Conservation (phyloP, 2,888 invertebrate species). For the Drosophila lutescens region DNA sequence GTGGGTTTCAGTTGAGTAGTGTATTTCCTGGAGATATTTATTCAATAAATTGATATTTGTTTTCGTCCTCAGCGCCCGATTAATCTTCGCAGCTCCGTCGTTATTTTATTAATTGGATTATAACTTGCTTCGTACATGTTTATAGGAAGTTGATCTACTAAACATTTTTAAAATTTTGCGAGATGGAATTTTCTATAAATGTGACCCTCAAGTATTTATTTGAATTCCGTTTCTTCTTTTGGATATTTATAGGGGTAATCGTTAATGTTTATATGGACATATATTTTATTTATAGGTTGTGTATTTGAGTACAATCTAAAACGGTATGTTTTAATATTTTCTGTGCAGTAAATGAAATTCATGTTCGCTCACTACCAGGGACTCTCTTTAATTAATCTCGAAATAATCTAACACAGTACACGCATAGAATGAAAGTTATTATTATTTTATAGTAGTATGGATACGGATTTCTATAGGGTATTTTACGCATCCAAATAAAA, state of each 20-base stretch:
- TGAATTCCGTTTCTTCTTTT: slow-evolving; percentile 23
- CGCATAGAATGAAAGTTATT: slow-evolving; percentile 15
- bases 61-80: slow-evolving; percentile 14
- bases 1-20: slow-evolving; percentile 10
- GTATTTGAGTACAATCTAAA: slow-evolving; percentile 27
- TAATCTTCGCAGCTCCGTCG: slow-evolving; percentile 8
- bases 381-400: slow-evolving; percentile 16
- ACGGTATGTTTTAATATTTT: slow-evolving; percentile 15
- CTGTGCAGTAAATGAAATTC: slow-evolving; percentile 39
- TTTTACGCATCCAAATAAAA: slow-evolving; percentile 29
- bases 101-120: slow-evolving; percentile 36
- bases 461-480: slow-evolving; percentile 10
- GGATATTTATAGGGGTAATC: slow-evolving; percentile 35
- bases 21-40: slow-evolving; percentile 23
- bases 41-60: slow-evolving; percentile 38
- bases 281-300: slow-evolving; percentile 39
- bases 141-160: slow-evolving; percentile 39
- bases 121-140: slow-evolving; percentile 35
- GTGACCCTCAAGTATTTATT: slow-evolving; percentile 50
- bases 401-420: slow-evolving; percentile 27
- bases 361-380: slow-evolving; percentile 16
- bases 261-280: slow-evolving; percentile 29
- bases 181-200: slow-evolving; percentile 52
- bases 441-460: slow-evolving; percentile 8
- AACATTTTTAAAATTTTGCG: slow-evolving; percentile 44